A percentile compares a stretch with the other conserved stretches of the same genome.
These are phyloP conservation scores for Linepithema humile DNA, from an alignment of 1,140 invertebrate species.

Conservation along the genomic window DNA sequence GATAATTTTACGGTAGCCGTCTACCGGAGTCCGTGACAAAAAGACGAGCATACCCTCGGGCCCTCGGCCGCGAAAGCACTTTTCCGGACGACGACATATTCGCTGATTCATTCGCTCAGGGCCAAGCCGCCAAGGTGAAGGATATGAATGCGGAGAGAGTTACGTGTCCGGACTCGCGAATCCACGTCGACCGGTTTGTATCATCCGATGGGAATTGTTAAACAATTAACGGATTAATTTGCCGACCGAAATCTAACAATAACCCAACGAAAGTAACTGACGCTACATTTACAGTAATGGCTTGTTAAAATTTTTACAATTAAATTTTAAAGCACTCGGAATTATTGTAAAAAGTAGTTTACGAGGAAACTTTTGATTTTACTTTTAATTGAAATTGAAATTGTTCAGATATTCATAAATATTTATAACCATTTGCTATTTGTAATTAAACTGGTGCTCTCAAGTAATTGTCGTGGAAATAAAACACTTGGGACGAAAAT, in stretches of 20 bases:
- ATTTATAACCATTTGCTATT: background rate
- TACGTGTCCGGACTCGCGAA: slow-evolving; percentile 60
- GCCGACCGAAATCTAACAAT: no score
- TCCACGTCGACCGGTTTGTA: slow-evolving; percentile 14
- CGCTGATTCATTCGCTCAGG: slow-evolving; percentile 68
- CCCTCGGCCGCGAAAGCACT: slow-evolving; percentile 59
- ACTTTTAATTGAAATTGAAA: background rate
- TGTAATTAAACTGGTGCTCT: background rate
- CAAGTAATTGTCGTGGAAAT: background rate
- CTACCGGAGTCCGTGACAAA: slow-evolving; percentile 56
- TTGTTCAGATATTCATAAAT: background rate
- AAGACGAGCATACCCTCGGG: slow-evolving; percentile 63
- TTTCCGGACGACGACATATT: slow-evolving; percentile 65
- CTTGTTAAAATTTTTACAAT: background rate
- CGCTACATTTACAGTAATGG: no score
- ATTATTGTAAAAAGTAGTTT: no score
- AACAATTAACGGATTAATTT: background rate
- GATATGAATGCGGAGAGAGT: slow-evolving; percentile 53
- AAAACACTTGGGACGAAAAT: background rate
- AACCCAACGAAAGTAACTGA: no score
- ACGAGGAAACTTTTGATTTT: background rate
- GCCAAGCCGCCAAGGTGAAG: slow-evolving; percentile 37
- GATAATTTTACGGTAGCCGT: slow-evolving; percentile 69
- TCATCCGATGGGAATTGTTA: background rate
- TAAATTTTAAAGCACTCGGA: no score